Evolutionary conservation across 2,888 invertebrate species (phyloP), one percentile per base, ranked within the genome.

Genomic region (Troides aeacus): DNA sequence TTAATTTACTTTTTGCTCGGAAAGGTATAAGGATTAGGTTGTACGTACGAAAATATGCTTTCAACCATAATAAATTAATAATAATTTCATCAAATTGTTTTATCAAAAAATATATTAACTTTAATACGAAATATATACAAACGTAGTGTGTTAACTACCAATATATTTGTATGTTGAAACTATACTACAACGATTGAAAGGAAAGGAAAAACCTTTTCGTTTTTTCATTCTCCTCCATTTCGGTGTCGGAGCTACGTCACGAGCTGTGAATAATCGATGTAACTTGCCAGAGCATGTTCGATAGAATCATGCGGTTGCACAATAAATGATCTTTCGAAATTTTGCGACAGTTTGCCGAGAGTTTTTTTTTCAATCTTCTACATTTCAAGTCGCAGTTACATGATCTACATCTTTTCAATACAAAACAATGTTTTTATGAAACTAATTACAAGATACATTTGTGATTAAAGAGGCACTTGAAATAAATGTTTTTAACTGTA

Each of bases 261-360:
- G 53, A 53, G 53, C 53, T 53, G 53, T 53, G 53, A 53, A 53
- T 53, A 53, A 53, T 53, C 53, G 53, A 53, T 53, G 53, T 53
- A 53, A 53, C 53, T 53, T 53, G 53, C 53, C 53, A 53, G 53
- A 53, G 53, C n/a, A n/a, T 53, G 53, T 53, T 53, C 53, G n/a
- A n/a, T 53, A 53, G 53, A 53, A 53, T n/a, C 53, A 53, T 53
- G 53, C 18, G n/a, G 53, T n/a, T n/a, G 4, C n/a, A 53, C 53
- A 53, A 53, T 53, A 53, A 53, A 53, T 53, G 53, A 53, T 53
- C 53, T 53, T 53, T 53, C 53, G 53, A 53, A 53, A n/a, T 53
- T 53, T 53, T n/a, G 53, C 53, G 53, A n/a, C 4, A 53, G 18
- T 3, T n/a, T 53, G 6, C 6, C n/a, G n/a, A 53, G n/a, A 18